Evolutionary conservation across 2,113 vertebrate species (phyloP).

Genomic region (Protomyctophum bolini): DNA sequence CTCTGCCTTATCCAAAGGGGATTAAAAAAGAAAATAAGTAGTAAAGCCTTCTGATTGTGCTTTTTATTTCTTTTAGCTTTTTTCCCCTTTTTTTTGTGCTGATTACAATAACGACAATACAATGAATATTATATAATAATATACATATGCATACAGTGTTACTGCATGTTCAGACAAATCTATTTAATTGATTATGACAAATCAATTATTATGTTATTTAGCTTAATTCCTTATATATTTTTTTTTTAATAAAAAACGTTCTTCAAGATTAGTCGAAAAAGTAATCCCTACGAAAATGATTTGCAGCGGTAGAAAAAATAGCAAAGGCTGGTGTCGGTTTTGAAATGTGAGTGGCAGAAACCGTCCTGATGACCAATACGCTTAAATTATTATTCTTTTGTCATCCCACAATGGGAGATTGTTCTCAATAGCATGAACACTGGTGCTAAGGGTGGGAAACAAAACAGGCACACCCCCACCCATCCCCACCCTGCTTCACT

Average conservation of each 20-base stretch:
- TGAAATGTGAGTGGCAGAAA: no score
- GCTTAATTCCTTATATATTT: no score
- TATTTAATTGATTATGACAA: no score
- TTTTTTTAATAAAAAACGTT: no score
- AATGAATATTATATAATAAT: no score
- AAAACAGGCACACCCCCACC: constrained; percentile 39
- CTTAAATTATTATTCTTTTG: constrained; percentile 71
- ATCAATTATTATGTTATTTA: no score
- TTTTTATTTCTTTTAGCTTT: neutral
- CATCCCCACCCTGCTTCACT: constrained; percentile 30
- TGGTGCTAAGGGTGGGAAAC: constrained; percentile 49
- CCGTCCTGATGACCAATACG: constrained; percentile 40
- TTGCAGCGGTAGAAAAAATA: neutral
- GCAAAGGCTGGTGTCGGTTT: no score
- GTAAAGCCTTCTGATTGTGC: neutral
- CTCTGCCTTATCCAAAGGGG: neutral
- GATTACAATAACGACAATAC: no score
- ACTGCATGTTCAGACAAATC: no score
- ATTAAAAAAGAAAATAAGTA: constrained; percentile 4
- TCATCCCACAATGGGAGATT: constrained; percentile 63
- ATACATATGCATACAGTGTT: no score
- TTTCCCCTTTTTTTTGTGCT: neutral
- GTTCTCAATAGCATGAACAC: constrained; percentile 55
- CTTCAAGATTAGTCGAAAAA: no score
- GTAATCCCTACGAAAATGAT: constrained; percentile 18